A percentile compares a stretch with the other conserved stretches of the same genome.
phyloP scores from a whole-genome alignment of 2,113 vertebrate genomes.

The Tupaia tana region DNA sequence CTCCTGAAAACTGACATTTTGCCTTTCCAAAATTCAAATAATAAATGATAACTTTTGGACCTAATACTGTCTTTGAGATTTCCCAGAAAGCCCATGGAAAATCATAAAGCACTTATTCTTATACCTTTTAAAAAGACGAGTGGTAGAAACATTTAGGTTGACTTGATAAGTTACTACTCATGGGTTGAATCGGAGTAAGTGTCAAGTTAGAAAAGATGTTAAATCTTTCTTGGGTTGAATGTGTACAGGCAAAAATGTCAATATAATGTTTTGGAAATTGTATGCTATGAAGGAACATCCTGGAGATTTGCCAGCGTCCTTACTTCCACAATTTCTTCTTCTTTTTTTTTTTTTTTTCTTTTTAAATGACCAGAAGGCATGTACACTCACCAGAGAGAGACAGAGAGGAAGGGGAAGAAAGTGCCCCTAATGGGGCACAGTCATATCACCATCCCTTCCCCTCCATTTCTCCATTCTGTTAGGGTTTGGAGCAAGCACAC shows the following conservation, averaged over 20 bases:
- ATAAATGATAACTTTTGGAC: not conserved
- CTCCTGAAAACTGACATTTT: not conserved
- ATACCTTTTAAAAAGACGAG: not conserved
- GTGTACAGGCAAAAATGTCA: not conserved
- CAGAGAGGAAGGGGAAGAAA: no score
- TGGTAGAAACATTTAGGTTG: not conserved
- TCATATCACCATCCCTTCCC: no score
- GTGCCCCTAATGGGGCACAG: no score
- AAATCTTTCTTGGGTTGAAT: not conserved
- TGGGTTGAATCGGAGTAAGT: not conserved
- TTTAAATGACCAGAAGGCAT: no score
- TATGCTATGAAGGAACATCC: not conserved
- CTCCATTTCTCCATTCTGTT: no score
- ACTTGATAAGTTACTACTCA: not conserved
- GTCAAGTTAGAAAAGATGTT: not conserved
- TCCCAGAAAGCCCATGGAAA: not conserved
- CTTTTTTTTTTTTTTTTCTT: no score
- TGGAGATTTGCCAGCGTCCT: not conserved
- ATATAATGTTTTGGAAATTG: not conserved
- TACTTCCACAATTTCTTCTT: no score
- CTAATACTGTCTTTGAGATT: not conserved
- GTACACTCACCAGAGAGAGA: no score
- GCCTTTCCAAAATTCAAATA: conserved; percentile 10
- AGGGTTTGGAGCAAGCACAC: no score
- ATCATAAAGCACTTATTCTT: not conserved